These are phyloP conservation scores for Plodia interpunctella DNA, from an alignment of 1,140 invertebrate species.

Conservation along the genomic window DNA sequence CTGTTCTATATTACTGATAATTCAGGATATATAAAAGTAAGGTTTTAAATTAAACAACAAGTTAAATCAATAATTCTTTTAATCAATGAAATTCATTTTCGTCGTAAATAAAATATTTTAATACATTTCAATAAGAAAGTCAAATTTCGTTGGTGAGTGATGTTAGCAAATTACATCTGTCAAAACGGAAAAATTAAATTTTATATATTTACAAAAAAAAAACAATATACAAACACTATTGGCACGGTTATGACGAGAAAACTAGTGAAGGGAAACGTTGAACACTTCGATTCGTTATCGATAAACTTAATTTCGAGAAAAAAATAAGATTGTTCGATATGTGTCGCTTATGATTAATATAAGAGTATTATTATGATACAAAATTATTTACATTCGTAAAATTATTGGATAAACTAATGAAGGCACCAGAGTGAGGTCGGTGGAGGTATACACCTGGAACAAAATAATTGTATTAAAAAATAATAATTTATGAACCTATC, in stretches of 20 bases:
- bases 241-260: constrained; percentile 44
- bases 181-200: constrained; percentile 31
- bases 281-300: constrained; percentile 26
- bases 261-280: constrained; percentile 20
- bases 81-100: constrained; percentile 47
- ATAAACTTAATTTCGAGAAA: constrained; percentile 37
- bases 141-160: constrained; percentile 35
- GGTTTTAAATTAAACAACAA: constrained; percentile 18
- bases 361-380: constrained; percentile 61
- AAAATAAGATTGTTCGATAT: constrained; percentile 70
- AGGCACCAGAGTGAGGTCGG: constrained; percentile 74
- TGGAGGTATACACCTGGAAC: constrained; percentile 64
- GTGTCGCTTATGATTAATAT: constrained; percentile 48
- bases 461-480: too few species aligned
- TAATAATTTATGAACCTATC: too few species aligned
- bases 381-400: constrained; percentile 63
- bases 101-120: constrained; percentile 46
- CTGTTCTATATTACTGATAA: too few species aligned
- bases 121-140: constrained; percentile 41
- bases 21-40: not conserved
- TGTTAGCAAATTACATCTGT: constrained; percentile 20
- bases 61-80: constrained; percentile 21
- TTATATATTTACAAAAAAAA: constrained; percentile 49
- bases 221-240: constrained; percentile 23
- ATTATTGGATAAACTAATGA: constrained; percentile 57